Evolutionary conservation across 2,113 vertebrate species (phyloP).

Genomic region (Caranx ignobilis): DNA sequence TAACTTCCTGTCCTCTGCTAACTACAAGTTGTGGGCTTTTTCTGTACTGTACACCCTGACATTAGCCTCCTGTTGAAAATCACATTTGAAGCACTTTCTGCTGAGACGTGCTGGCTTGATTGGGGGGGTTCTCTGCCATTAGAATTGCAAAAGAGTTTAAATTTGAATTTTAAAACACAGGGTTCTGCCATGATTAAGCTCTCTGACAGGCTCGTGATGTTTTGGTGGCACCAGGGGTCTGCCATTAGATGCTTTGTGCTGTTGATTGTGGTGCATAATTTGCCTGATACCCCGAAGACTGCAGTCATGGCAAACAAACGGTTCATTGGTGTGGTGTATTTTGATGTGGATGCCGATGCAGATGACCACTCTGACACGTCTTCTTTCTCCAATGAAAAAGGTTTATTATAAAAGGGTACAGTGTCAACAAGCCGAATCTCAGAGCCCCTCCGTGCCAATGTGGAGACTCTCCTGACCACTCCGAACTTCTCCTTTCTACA

Average conservation of each 20-base stretch:
- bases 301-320: slow-evolving; percentile 1
- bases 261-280: slow-evolving; percentile 71
- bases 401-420: too few species aligned
- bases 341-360: too few species aligned
- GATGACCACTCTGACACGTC: too few species aligned
- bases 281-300: slow-evolving; percentile 20
- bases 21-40: slow-evolving; percentile 34
- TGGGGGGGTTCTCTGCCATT: slow-evolving; percentile 49
- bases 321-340: too few species aligned
- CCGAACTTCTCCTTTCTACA: too few species aligned
- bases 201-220: slow-evolving; percentile 56
- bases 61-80: slow-evolving; percentile 62
- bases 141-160: slow-evolving; percentile 68
- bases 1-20: slow-evolving; percentile 57
- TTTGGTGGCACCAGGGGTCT: slow-evolving; percentile 46
- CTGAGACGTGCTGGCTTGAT: slow-evolving; percentile 39
- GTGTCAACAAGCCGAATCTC: too few species aligned
- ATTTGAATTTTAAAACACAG: slow-evolving; percentile 68
- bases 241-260: slow-evolving; percentile 61
- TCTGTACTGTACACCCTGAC: slow-evolving; percentile 42
- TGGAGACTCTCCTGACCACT: too few species aligned
- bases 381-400: too few species aligned
- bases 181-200: slow-evolving; percentile 65
- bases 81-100: slow-evolving; percentile 43
- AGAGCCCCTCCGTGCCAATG: too few species aligned